These are phyloP conservation scores for Lipophrys pholis DNA, from an alignment of 2,113 vertebrate species.

Conservation along the genomic window DNA sequence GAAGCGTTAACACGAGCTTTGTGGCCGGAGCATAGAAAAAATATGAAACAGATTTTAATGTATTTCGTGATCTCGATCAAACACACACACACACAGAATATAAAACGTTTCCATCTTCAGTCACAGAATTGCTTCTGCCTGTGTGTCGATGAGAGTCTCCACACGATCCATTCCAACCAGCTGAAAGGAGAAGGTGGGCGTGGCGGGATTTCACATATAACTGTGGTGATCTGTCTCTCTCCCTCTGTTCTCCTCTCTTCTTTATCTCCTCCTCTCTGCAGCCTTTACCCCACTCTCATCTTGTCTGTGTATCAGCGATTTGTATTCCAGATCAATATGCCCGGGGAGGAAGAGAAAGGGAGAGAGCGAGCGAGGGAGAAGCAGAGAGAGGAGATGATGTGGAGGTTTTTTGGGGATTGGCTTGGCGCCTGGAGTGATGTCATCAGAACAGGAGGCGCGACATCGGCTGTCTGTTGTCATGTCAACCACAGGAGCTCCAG, in stretches of 20 bases:
- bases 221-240: not conserved
- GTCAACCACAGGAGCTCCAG: conserved; percentile 70
- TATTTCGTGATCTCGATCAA: too few species aligned
- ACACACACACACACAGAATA: too few species aligned
- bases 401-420: conserved; percentile 53
- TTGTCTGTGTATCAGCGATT: conserved; percentile 57
- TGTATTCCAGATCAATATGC: conserved; percentile 70
- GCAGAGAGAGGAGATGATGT: conserved; percentile 41
- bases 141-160: conserved; percentile 48
- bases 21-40: too few species aligned
- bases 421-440: conserved; percentile 74
- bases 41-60: too few species aligned
- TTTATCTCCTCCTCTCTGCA: conserved; percentile 17
- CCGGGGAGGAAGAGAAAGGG: conserved; percentile 30
- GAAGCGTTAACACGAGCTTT: too few species aligned
- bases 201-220: conserved; percentile 34
- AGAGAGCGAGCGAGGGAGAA: conserved; percentile 4
- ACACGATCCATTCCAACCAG: conserved; percentile 24
- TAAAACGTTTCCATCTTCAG: too few species aligned
- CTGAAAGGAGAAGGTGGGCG: conserved; percentile 22
- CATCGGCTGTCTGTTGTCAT: conserved; percentile 78
- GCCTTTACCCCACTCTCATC: conserved; percentile 28
- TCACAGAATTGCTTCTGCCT: not conserved
- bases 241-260: conserved; percentile 1
- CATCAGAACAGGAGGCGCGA: conserved; percentile 65